Conservation (phyloP, 1,140 invertebrate species). For the Pseudoatta argentina region DNA sequence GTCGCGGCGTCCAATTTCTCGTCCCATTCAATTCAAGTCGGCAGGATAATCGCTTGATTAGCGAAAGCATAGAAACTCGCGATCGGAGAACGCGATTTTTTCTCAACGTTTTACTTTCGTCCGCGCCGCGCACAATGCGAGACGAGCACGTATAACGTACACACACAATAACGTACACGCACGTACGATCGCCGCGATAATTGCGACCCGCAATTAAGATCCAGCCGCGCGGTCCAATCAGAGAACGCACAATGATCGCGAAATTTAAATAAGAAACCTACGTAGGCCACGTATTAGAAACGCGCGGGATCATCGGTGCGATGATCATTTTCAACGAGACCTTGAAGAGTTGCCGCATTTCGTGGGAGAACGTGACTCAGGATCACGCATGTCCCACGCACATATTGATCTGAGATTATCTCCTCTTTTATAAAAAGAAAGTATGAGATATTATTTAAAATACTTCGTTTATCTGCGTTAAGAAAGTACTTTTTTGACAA, state of each 20-base stretch:
- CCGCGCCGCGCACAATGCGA: constrained; percentile 15
- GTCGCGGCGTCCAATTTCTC: constrained; percentile 27
- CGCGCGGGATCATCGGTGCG: constrained; percentile 36
- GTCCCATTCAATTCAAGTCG: constrained; percentile 28
- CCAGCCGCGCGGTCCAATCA: neutral
- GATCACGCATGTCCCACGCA: constrained; percentile 49
- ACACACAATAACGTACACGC: neutral
- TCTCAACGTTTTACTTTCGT: constrained; percentile 57
- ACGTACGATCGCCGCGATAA: constrained; percentile 19
- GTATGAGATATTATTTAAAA: neutral
- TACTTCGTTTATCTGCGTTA: neutral
- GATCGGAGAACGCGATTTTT: constrained; percentile 12
- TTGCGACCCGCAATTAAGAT: constrained; percentile 20
- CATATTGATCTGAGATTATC: neutral
- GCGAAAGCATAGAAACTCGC: constrained; percentile 57
- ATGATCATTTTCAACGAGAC: neutral
- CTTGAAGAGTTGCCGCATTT: constrained; percentile 53
- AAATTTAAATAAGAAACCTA: constrained; percentile 53
- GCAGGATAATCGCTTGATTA: constrained; percentile 42
- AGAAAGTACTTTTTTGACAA: too few species aligned
- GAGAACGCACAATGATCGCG: constrained; percentile 19
- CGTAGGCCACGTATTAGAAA: neutral
- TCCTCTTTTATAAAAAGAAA: neutral
- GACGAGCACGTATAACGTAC: neutral
- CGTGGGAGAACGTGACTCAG: constrained; percentile 64